Conservation (phyloP, 1,140 invertebrate genomes). For the Onthophagus taurus region DNA sequence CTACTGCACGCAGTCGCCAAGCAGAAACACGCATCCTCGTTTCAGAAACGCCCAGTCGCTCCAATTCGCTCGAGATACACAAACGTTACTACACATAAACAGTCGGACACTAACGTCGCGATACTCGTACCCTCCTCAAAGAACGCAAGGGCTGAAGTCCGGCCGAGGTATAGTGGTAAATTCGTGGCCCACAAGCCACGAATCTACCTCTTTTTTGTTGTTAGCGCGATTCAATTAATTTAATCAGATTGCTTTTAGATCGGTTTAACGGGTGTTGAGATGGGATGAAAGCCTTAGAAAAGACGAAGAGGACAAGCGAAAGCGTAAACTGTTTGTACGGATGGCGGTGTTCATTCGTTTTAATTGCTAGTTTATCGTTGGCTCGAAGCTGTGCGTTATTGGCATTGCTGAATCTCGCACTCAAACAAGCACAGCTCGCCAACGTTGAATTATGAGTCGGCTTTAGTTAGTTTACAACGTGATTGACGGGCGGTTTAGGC, state of each 20-base stretch:
- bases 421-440: too few relatives aligned
- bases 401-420: not conserved
- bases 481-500: too few relatives aligned
- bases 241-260: constrained; percentile 18
- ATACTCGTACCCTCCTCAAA: constrained; percentile 35
- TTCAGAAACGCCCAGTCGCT: constrained; percentile 16
- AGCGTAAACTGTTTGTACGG: constrained; percentile 19
- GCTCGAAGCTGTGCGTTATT: constrained; percentile 28
- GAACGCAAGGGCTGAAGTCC: constrained; percentile 21
- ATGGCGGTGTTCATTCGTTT: constrained; percentile 10
- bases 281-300: constrained; percentile 34
- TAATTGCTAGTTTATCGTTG: constrained; percentile 26
- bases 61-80: constrained; percentile 21
- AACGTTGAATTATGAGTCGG: too few relatives aligned
- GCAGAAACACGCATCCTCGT: constrained; percentile 23
- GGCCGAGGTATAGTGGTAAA: constrained; percentile 15
- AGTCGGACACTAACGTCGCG: too few relatives aligned
- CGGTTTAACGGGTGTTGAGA: constrained; percentile 24
- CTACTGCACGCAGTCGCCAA: too few relatives aligned
- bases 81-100: constrained; percentile 22
- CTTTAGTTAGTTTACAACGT: too few relatives aligned
- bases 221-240: constrained; percentile 24
- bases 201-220: constrained; percentile 22
- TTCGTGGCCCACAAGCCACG: constrained; percentile 9
- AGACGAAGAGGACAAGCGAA: constrained; percentile 32